Conservation (phyloP, 2,797 vertebrate species). For the Rhinella marina region DNA sequence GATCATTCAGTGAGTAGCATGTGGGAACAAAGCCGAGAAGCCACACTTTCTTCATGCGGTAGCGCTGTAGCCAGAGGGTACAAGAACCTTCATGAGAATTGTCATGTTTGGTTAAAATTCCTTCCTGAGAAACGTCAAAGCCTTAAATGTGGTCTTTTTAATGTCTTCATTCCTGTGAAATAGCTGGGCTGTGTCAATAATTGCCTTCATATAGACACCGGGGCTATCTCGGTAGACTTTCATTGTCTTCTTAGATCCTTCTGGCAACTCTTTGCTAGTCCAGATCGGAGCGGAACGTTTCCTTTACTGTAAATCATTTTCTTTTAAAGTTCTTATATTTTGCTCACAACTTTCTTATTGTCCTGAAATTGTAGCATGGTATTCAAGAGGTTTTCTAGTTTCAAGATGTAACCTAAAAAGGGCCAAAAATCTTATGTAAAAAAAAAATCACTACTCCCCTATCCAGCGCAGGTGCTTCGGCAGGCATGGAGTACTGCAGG, state of each 20-base stretch:
- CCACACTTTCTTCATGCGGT: slow-evolving; percentile 19
- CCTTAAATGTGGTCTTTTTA: slow-evolving; percentile 44
- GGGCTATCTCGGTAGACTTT: neutral
- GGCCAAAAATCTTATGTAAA: too few relatives aligned
- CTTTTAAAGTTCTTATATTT: neutral
- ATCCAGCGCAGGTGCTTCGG: too few relatives aligned
- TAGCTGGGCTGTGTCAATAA: slow-evolving; percentile 23
- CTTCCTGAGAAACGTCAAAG: slow-evolving; percentile 38
- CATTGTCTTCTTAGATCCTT: neutral
- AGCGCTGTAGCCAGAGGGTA: slow-evolving; percentile 28
- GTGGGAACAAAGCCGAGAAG: slow-evolving; percentile 1
- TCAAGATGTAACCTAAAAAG: too few relatives aligned
- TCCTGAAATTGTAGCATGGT: neutral
- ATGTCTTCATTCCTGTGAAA: slow-evolving; percentile 28
- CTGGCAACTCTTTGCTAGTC: too few relatives aligned
- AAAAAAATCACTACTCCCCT: too few relatives aligned
- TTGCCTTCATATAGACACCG: neutral
- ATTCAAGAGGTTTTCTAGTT: too few relatives aligned
- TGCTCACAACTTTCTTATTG: neutral
- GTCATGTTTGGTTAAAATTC: slow-evolving; percentile 35
- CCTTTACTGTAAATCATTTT: neutral
- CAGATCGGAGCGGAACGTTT: neutral
- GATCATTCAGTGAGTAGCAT: neutral
- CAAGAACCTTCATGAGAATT: slow-evolving; percentile 33
- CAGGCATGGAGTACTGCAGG: too few relatives aligned